Evolutionary conservation across 2,113 vertebrate genomes (phyloP).

Genomic region (Echinops telfairi): DNA sequence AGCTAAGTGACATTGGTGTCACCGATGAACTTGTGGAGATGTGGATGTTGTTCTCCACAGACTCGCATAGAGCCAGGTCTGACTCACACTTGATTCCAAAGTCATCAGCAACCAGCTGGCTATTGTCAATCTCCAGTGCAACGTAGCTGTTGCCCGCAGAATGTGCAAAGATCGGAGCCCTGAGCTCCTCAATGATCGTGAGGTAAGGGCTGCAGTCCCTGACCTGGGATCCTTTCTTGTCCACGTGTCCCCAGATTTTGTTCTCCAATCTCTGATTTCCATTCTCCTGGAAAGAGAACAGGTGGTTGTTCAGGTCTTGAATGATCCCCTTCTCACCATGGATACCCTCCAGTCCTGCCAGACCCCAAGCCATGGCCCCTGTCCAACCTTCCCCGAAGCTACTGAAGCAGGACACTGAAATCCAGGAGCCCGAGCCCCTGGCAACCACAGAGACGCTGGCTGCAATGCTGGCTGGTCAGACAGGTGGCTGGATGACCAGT

Average conservation of each 20-base stretch:
- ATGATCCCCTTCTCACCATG: constrained; percentile 91
- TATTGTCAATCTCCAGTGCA: constrained; percentile 96
- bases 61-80: constrained; percentile 93
- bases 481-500: constrained; percentile 73
- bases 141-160: constrained; percentile 91
- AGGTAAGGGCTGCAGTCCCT: constrained; percentile 92
- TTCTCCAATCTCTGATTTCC: constrained; percentile 89
- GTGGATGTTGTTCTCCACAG: constrained; percentile 93
- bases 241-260: constrained; percentile 92
- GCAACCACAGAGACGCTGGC: constrained; percentile 90
- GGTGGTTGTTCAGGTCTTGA: constrained; percentile 93
- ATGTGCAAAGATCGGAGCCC: constrained; percentile 90
- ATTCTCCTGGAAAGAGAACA: constrained; percentile 91
- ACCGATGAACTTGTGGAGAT: constrained; percentile 95
- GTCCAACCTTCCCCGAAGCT: constrained; percentile 83
- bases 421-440: constrained; percentile 88
- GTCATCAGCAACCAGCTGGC: constrained; percentile 94
- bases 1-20: constrained; percentile 95
- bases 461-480: constrained; percentile 84
- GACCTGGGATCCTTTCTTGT: constrained; percentile 89
- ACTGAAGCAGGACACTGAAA: constrained; percentile 85
- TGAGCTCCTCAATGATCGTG: constrained; percentile 91
- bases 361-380: constrained; percentile 60
- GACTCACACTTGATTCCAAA: constrained; percentile 96
- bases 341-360: constrained; percentile 73